phyloP scores from a whole-genome alignment of 2,113 vertebrate species.

The Motacilla alba region DNA sequence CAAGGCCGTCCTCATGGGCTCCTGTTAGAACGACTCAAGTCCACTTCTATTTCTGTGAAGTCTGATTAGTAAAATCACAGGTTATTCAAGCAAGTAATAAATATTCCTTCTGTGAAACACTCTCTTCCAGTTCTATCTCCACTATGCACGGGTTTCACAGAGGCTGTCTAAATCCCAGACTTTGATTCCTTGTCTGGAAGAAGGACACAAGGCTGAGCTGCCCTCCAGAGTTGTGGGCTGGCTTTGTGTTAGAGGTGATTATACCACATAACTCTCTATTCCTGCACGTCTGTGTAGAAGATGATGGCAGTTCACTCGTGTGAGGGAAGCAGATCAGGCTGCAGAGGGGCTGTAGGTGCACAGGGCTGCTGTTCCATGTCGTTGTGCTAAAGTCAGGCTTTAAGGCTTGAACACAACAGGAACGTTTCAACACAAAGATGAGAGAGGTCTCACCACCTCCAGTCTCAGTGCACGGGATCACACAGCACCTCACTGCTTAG shows the following conservation, averaged over 20 bases:
- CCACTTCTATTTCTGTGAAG: neutral
- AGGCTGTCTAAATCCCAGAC: neutral
- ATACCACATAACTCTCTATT: neutral
- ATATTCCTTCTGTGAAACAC: neutral
- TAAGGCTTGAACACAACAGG: neutral
- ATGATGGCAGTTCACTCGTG: neutral
- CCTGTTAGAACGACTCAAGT: neutral
- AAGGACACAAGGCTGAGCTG: neutral
- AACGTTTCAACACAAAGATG: accelerated
- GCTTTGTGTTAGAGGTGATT: neutral
- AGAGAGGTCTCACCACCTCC: accelerated
- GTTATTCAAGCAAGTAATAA: neutral
- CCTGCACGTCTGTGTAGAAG: neutral
- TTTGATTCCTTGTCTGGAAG: neutral
- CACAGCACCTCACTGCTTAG: neutral
- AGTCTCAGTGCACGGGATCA: neutral
- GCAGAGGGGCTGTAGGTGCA: neutral
- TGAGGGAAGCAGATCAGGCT: neutral
- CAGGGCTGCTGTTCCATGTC: accelerated
- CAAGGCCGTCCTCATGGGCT: neutral
- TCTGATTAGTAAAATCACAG: neutral
- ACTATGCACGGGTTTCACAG: accelerated
- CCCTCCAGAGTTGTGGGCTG: neutral
- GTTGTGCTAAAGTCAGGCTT: neutral
- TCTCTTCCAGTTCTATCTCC: neutral